These are phyloP conservation scores for Notamacropus eugenii DNA, from an alignment of 2,797 vertebrate species.

Conservation along the genomic window DNA sequence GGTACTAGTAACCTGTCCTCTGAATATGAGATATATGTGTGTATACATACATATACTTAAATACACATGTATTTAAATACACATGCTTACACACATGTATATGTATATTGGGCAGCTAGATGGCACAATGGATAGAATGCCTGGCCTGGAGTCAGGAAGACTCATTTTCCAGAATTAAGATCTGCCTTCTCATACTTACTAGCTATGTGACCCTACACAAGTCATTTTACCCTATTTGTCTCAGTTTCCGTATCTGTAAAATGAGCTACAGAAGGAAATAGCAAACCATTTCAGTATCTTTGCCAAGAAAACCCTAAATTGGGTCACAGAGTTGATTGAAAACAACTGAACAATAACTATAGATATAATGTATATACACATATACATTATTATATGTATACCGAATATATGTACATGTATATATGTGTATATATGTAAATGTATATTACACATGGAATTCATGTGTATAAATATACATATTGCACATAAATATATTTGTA, in stretches of 20 bases:
- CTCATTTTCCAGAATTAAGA: neutral
- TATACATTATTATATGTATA: rapidly evolving
- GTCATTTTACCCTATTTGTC: neutral
- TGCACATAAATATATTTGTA: neutral
- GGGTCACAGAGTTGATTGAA: no score
- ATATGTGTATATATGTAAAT: neutral
- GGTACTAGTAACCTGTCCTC: neutral
- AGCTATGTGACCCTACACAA: neutral
- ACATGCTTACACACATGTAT: neutral
- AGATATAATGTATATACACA: no score
- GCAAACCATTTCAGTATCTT: neutral
- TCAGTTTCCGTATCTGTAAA: neutral
- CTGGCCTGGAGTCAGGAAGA: neutral
- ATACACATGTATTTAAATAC: neutral
- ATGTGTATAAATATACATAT: no score
- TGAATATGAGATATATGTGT: neutral
- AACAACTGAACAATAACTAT: no score
- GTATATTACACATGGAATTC: neutral
- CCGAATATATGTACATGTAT: no score
- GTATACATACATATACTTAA: neutral
- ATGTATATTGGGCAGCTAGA: neutral
- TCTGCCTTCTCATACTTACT: neutral
- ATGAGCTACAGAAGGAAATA: neutral
- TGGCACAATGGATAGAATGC: neutral
- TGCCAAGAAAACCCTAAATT: neutral